phyloP scores from a whole-genome alignment of 2,113 vertebrate genomes.

The Harpagus bidentatus region DNA sequence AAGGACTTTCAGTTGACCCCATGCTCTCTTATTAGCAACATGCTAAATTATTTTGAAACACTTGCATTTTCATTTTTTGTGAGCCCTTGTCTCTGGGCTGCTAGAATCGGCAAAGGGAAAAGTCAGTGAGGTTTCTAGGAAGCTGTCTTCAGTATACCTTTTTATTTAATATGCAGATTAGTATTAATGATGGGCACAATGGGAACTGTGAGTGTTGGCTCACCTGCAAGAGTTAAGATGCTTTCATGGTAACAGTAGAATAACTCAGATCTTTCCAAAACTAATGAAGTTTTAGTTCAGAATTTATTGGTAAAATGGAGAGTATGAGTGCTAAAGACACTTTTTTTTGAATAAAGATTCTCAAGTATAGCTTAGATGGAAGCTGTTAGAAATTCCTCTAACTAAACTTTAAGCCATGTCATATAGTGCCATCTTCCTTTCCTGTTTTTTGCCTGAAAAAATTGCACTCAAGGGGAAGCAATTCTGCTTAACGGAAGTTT shows the following conservation, averaged over 20 bases:
- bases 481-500: not conserved
- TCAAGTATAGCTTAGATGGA: not conserved
- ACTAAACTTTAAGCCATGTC: not conserved
- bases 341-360: not conserved
- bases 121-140: not conserved
- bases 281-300: not conserved
- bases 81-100: not conserved
- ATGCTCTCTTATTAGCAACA: not conserved
- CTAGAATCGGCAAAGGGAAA: not conserved
- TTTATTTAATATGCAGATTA: not conserved
- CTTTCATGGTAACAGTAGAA: not conserved
- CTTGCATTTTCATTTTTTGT: not conserved
- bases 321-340: not conserved
- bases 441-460: not conserved
- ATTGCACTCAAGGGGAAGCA: not conserved
- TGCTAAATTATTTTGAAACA: not conserved
- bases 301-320: not conserved
- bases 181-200: not conserved
- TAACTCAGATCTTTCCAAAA: not conserved
- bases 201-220: not conserved
- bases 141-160: not conserved
- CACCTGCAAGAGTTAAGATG: not conserved
- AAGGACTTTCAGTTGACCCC: not conserved
- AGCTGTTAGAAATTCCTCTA: not conserved
- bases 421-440: not conserved